Conservation (phyloP, 2,888 invertebrate species). For the Zhengitettix transpicula region DNA sequence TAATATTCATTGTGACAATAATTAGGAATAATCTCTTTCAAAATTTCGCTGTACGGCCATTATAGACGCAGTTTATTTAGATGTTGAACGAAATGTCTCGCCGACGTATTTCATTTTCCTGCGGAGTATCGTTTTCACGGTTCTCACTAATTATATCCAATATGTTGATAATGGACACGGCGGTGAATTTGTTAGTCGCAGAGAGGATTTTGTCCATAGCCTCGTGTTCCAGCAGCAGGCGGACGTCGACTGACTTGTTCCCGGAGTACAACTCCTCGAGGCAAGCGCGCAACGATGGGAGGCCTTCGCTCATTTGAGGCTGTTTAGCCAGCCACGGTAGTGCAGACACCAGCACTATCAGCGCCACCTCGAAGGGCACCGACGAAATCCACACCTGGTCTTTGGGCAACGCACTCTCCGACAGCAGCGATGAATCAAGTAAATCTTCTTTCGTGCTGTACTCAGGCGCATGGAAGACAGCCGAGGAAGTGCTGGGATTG, state of each 20-base stretch:
- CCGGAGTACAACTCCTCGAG: background rate
- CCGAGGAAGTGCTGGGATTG: background rate
- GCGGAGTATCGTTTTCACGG: too few species aligned
- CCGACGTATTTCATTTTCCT: too few species aligned
- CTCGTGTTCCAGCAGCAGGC: background rate
- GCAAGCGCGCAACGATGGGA: background rate
- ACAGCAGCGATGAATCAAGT: background rate
- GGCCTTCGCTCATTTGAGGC: background rate
- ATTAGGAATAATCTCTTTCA: too few species aligned
- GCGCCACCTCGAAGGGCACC: background rate
- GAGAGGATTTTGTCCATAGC: background rate
- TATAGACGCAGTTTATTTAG: too few species aligned
- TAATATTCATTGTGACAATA: too few species aligned
- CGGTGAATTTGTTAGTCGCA: background rate
- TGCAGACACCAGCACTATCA: background rate
- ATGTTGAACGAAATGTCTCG: too few species aligned
- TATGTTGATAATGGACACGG: background rate
- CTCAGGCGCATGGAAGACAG: background rate
- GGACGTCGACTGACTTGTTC: background rate
- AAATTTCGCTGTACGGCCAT: too few species aligned
- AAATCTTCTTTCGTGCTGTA: too few species aligned
- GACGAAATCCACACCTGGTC: background rate
- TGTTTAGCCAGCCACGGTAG: background rate
- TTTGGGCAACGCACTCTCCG: background rate
- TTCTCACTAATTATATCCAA: background rate